These are phyloP conservation scores for Eupithecia subfuscata DNA, from an alignment of 2,888 invertebrate species.

Conservation along the genomic window DNA sequence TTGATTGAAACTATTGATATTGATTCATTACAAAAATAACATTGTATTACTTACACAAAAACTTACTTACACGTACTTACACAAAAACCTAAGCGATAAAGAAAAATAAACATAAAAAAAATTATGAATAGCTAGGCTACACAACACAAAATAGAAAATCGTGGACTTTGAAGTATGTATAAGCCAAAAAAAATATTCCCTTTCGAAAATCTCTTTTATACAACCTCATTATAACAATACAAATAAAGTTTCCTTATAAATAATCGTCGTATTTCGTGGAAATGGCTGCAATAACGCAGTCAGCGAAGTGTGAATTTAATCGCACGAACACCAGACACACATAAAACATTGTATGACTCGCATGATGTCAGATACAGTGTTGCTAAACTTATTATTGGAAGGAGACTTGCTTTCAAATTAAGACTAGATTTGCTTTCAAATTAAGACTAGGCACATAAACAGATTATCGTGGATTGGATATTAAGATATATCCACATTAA, in stretches of 20 bases:
- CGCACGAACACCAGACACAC: conserved; percentile 43
- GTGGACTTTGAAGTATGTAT: too few relatives aligned
- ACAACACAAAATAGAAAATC: too few relatives aligned
- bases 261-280: conserved; percentile 53
- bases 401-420: background rate
- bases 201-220: background rate
- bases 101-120: background rate
- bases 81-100: too few relatives aligned
- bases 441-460: background rate
- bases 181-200: background rate
- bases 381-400: background rate
- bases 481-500: too few relatives aligned
- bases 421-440: background rate
- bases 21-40: too few relatives aligned
- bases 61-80: too few relatives aligned
- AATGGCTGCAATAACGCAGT: conserved; percentile 40
- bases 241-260: conserved; percentile 51
- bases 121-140: too few relatives aligned
- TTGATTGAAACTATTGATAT: too few relatives aligned
- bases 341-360: conserved; percentile 35
- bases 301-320: conserved; percentile 60
- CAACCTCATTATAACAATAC: conserved; percentile 18
- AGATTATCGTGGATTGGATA: background rate
- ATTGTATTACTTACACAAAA: too few relatives aligned
- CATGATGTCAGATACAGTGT: conserved; percentile 57